Evolutionary conservation across 2,113 vertebrate species (phyloP), one percentile per base, ranked within the genome.

Genomic region (Corapipo altera): DNA sequence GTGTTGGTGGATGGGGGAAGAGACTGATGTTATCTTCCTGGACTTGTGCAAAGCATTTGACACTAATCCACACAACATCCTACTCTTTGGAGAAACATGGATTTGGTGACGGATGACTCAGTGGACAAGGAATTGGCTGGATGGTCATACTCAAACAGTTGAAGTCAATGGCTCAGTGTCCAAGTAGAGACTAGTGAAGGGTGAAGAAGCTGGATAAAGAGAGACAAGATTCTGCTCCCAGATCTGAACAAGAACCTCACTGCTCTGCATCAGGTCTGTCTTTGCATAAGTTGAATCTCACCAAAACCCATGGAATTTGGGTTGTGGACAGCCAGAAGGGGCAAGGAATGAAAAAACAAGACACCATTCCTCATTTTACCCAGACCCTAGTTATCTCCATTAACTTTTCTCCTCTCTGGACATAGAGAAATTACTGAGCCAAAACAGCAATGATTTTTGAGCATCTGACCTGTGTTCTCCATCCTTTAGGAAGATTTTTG

Each of bases 1-100:
- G 17, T 27, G 28, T 15, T 24, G 46, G 48, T 54, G 62, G 41
- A 32, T 48, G 30, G 41, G 21, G 17, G 26, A 54, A 62, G n/a
- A 0, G 0, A 11, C 54, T 62, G 39, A 48, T 14, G 7, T 48
- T 27, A 19, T 55, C 46, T 41, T n/a, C n/a, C 54, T 69, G 87
- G 54, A 26, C 13, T 22, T 32, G 14, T 22, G 48, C 55, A 55
- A 48, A 76, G 54, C 24, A 27, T 55, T 48, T 83, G 55, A 48
- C 55, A 35, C 16, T 70, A 26, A 48, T 41, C 12, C 55, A 83
- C 30, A 12, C 16, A 54, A 35, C 20, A 32, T 22, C 26, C 9
- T 48, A 15, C 28, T 54, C 48, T 69, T 12, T 0, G 4, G 39
- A 41, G n/a, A 83, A 82, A 46, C 5, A 5, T n/a, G 28, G 39